A percentile compares a stretch with the other conserved stretches of the same genome.
These are phyloP conservation scores for Ictalurus furcatus DNA, from an alignment of 2,113 vertebrate genomes.

Conservation along the genomic window DNA sequence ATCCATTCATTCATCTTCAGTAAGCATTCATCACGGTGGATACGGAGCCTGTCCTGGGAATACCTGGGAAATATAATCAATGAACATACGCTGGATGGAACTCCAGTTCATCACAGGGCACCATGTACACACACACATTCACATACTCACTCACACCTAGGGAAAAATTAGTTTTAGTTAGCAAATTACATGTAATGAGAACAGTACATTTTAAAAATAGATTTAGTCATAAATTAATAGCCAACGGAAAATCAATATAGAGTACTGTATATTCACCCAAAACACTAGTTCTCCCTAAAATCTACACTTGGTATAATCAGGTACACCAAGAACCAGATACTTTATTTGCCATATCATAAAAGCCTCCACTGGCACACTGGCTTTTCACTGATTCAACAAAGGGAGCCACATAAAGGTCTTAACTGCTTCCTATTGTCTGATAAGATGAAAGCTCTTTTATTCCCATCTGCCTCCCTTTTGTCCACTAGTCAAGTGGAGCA, in stretches of 20 bases:
- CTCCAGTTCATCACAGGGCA: too few species aligned
- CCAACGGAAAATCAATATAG: not conserved
- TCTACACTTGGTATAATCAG: not conserved
- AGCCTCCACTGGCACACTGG: constrained; percentile 53
- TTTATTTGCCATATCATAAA: constrained; percentile 69
- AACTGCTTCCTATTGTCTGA: constrained; percentile 59
- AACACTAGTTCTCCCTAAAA: not conserved
- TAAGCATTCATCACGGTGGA: too few species aligned
- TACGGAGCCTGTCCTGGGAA: too few species aligned
- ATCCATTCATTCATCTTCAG: too few species aligned
- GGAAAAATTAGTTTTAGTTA: not conserved
- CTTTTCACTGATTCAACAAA: constrained; percentile 69
- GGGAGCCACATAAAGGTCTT: constrained; percentile 62
- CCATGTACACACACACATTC: too few species aligned
- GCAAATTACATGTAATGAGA: not conserved
- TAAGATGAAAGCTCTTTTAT: constrained; percentile 51
- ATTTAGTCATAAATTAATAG: not conserved
- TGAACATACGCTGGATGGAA: too few species aligned
- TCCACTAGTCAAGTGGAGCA: constrained; percentile 11
- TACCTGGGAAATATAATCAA: too few species aligned
- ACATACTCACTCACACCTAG: not conserved
- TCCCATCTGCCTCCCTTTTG: constrained; percentile 3
- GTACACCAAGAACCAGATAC: not conserved
- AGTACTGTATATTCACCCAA: not conserved
- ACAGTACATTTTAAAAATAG: not conserved